phyloP scores from a whole-genome alignment of 2,113 vertebrate species.

The Lophochroa leadbeateri region DNA sequence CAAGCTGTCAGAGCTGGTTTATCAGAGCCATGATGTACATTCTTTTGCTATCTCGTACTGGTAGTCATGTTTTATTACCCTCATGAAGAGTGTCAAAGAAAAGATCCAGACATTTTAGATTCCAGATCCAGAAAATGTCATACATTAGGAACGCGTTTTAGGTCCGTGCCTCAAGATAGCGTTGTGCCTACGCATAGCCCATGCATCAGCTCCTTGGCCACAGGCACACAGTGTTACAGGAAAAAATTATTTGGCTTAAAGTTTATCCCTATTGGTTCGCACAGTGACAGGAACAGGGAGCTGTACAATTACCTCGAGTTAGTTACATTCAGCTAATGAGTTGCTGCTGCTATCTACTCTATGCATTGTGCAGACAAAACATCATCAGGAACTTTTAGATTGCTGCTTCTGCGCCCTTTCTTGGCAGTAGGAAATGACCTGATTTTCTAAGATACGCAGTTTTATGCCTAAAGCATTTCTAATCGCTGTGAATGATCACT shows the following conservation, averaged over 20 bases:
- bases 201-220: not conserved
- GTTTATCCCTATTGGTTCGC: not conserved
- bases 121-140: not conserved
- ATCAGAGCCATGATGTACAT: not conserved
- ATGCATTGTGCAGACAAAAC: not conserved
- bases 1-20: slow-evolving; percentile 5
- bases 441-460: not conserved
- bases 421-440: not conserved
- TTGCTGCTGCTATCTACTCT: not conserved
- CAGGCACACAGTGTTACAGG: not conserved
- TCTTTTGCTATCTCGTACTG: not conserved
- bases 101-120: not conserved
- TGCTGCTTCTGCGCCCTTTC: not conserved
- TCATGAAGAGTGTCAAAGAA: not conserved
- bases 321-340: not conserved
- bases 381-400: not conserved
- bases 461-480: not conserved
- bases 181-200: not conserved
- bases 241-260: not conserved
- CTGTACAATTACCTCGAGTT: not conserved
- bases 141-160: accelerated
- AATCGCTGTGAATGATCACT: not conserved
- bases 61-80: not conserved
- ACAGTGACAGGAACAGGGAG: not conserved
- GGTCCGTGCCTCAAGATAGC: not conserved